Conservation (phyloP, 2,113 vertebrate genomes). For the Pterocles gutturalis region DNA sequence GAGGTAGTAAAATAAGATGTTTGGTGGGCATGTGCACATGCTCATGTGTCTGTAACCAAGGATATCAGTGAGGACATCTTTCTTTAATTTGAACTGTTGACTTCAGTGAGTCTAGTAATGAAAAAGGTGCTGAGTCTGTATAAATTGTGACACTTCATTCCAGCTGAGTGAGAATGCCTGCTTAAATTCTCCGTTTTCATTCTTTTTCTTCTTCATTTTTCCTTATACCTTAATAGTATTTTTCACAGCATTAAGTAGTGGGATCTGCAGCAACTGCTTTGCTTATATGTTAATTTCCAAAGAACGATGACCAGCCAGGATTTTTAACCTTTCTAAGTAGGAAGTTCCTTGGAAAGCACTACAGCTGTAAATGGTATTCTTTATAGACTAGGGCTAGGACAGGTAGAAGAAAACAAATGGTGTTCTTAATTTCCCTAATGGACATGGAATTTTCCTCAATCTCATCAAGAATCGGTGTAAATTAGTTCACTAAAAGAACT, state of each 20-base stretch:
- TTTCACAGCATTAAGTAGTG: background rate
- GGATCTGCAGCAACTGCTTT: background rate
- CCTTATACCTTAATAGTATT: background rate
- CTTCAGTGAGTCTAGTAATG: background rate
- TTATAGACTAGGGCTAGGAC: background rate
- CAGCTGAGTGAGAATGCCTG: background rate
- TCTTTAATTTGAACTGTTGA: background rate
- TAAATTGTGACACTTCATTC: background rate
- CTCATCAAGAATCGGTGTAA: background rate
- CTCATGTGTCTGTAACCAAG: background rate
- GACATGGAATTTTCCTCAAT: background rate
- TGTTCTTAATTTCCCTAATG: background rate
- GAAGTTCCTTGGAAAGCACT: background rate
- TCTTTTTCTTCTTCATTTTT: background rate
- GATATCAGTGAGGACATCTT: background rate
- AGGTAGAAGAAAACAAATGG: background rate
- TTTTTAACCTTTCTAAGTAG: background rate
- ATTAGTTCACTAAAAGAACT: constrained; percentile 29
- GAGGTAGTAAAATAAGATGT: background rate
- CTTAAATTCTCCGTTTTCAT: background rate
- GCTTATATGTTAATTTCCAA: background rate
- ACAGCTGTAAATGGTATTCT: background rate
- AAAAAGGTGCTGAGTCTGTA: background rate
- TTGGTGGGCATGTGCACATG: background rate
- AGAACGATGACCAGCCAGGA: background rate